Conservation (phyloP, 2,113 vertebrate genomes). For the Nymphicus hollandicus region DNA sequence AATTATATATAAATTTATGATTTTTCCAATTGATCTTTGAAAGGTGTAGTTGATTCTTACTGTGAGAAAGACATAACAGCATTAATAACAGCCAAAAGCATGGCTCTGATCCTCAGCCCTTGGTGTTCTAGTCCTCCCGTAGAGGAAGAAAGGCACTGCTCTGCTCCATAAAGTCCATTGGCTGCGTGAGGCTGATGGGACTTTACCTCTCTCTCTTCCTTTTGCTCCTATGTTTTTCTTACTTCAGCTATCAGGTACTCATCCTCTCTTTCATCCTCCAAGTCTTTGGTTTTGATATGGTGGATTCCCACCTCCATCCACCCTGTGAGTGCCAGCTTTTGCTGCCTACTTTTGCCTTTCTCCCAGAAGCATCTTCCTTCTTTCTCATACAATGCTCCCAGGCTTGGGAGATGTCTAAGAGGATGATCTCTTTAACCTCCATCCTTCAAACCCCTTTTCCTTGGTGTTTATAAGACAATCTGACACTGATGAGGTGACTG, state of each 20-base stretch:
- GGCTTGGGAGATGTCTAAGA: not conserved
- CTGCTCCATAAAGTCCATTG: not conserved
- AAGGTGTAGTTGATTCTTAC: not conserved
- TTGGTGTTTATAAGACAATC: not conserved
- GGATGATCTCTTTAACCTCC: not conserved
- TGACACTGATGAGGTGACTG: not conserved
- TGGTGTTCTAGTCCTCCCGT: not conserved
- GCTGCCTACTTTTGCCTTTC: not conserved
- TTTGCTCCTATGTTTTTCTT: not conserved
- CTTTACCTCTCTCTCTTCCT: not conserved
- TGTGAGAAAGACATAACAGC: not conserved
- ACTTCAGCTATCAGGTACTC: not conserved
- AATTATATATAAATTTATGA: not conserved
- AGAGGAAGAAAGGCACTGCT: not conserved
- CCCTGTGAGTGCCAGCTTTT: rapidly evolving
- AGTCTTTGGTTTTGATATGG: not conserved
- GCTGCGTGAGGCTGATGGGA: not conserved
- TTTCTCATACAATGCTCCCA: not conserved
- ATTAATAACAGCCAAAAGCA: not conserved
- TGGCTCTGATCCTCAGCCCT: not conserved
- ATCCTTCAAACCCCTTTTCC: not conserved
- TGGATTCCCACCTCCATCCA: not conserved
- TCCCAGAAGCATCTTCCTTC: not conserved
- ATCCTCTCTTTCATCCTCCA: not conserved
- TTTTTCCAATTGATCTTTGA: not conserved